Conservation (phyloP, 2,113 vertebrate species). For the Agapornis roseicollis region DNA sequence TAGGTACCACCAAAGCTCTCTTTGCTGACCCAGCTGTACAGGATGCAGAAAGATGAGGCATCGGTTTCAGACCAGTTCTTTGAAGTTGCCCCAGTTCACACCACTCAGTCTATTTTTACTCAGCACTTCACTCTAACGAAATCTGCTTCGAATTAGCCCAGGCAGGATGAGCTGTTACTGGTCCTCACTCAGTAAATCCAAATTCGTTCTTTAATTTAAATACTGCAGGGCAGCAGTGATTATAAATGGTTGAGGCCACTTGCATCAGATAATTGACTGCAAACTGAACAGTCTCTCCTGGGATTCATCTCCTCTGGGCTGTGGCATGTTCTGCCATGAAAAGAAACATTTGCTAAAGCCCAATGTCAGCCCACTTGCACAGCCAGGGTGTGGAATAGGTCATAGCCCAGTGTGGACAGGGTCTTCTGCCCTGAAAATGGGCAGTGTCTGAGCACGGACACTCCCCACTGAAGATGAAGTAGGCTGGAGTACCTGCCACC, state of each 20-base stretch:
- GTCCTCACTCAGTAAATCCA: not conserved
- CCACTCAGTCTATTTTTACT: not conserved
- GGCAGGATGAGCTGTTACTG: not conserved
- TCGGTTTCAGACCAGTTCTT: not conserved
- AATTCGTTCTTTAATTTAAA: not conserved
- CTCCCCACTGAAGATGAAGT: not conserved
- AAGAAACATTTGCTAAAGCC: not conserved
- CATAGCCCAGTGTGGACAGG: fast-evolving
- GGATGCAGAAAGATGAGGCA: not conserved
- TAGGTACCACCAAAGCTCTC: not conserved
- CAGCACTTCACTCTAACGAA: not conserved
- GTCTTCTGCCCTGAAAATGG: not conserved
- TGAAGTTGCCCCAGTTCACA: not conserved
- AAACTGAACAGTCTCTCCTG: not conserved
- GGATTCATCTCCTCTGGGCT: not conserved
- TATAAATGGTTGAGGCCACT: not conserved
- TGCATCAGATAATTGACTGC: not conserved
- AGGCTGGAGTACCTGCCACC: not conserved
- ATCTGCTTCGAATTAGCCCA: not conserved
- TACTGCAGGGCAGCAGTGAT: not conserved
- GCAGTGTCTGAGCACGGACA: not conserved
- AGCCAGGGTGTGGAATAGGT: not conserved
- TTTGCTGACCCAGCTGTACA: not conserved
- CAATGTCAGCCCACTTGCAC: not conserved
- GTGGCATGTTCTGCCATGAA: not conserved